Evolutionary conservation across 2,797 vertebrate genomes (phyloP).

Genomic region (Apogon talboti): DNA sequence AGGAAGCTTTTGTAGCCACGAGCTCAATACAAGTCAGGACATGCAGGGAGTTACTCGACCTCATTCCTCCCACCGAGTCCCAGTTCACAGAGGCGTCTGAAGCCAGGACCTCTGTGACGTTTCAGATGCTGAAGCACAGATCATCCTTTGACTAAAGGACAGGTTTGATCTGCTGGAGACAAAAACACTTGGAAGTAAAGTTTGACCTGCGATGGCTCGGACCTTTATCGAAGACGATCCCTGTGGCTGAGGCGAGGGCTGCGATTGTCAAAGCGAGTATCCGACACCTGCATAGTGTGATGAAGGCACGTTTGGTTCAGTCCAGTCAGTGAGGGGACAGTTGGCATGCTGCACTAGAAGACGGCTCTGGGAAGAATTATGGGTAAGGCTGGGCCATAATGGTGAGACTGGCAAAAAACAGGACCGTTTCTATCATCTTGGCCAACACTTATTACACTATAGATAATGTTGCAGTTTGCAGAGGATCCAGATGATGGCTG

Average conservation of each 20-base stretch:
- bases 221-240: constrained; percentile 5
- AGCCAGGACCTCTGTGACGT: constrained; percentile 10
- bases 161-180: too few relatives aligned
- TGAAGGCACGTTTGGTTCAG: constrained; percentile 78
- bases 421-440: too few relatives aligned
- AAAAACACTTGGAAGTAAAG: constrained; percentile 1
- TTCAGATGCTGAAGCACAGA: too few relatives aligned
- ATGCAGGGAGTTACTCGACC: constrained; percentile 37
- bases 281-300: constrained; percentile 73
- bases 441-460: too few relatives aligned
- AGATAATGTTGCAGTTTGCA: too few relatives aligned
- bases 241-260: constrained; percentile 6
- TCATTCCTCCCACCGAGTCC: constrained; percentile 48
- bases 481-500: too few relatives aligned
- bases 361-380: background rate
- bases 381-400: too few relatives aligned
- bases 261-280: constrained; percentile 77
- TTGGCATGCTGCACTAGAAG: constrained; percentile 64
- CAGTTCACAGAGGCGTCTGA: constrained; percentile 31
- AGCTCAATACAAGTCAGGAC: constrained; percentile 49
- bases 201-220: constrained; percentile 33
- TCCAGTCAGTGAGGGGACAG: constrained; percentile 16
- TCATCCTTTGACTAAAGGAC: too few relatives aligned
- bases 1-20: constrained; percentile 35
- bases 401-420: too few relatives aligned